Conservation (phyloP, 2,113 vertebrate genomes). For the Pseudonaja textilis region DNA sequence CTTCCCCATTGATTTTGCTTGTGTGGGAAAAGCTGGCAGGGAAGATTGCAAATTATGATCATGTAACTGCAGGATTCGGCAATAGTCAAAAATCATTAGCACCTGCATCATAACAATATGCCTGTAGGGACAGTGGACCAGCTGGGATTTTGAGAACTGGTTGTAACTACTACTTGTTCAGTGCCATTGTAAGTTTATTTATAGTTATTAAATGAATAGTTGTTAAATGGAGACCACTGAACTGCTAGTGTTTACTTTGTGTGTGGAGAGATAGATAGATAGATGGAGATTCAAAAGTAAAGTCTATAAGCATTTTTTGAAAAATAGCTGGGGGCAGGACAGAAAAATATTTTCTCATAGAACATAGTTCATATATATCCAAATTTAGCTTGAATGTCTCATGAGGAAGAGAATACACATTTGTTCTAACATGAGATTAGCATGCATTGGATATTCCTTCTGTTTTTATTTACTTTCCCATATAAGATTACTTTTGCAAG, state of each 20-base stretch:
- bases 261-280: background rate
- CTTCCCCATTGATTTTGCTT: background rate
- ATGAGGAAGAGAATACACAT: background rate
- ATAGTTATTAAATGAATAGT: background rate
- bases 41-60: background rate
- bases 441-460: conserved; percentile 24
- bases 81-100: background rate
- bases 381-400: conserved; percentile 10
- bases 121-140: background rate
- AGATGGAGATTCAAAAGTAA: background rate
- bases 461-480: background rate
- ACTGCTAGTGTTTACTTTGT: background rate
- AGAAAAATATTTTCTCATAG: background rate
- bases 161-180: background rate
- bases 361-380: background rate
- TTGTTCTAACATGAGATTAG: conserved; percentile 29
- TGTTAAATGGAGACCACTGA: background rate
- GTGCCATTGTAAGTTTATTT: background rate
- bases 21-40: background rate
- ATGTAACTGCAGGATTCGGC: background rate
- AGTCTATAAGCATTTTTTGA: background rate
- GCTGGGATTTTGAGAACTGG: background rate
- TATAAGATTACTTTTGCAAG: background rate
- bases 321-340: background rate
- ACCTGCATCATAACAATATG: background rate